These are phyloP conservation scores for Heliconius hermathena DNA, from an alignment of 1,140 invertebrate species.

Conservation along the genomic window DNA sequence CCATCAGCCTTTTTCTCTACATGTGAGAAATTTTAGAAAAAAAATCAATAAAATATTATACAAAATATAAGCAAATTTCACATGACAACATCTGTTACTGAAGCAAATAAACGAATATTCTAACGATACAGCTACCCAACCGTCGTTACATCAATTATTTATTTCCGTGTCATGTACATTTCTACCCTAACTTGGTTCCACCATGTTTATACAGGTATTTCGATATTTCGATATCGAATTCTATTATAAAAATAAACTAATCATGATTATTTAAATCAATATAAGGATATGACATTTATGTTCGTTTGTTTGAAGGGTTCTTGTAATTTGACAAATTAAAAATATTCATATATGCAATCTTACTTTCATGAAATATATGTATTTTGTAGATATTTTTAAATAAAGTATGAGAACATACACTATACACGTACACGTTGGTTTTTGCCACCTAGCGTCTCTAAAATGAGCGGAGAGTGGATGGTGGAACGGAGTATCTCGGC, in stretches of 20 bases:
- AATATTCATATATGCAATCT: not conserved
- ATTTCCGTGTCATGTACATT: not conserved
- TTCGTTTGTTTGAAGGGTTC: not conserved
- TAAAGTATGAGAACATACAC: too few species aligned
- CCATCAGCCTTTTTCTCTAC: not conserved
- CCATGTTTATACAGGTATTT: not conserved
- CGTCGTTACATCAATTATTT: slow-evolving; percentile 8
- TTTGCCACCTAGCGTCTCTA: too few species aligned
- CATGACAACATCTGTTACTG: not conserved
- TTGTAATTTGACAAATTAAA: not conserved
- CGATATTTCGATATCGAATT: too few species aligned
- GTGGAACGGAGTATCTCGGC: too few species aligned
- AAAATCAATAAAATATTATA: not conserved
- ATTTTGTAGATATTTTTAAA: too few species aligned
- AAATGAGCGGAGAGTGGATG: too few species aligned
- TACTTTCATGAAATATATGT: too few species aligned
- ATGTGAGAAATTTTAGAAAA: not conserved
- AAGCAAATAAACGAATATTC: not conserved
- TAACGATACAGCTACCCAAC: not conserved
- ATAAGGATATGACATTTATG: not conserved
- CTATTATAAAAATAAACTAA: too few species aligned
- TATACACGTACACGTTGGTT: too few species aligned
- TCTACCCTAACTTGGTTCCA: not conserved
- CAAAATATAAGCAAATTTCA: not conserved
- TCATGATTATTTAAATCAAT: not conserved